A percentile compares a stretch with the other conserved stretches of the same genome.
Conservation (phyloP, 2,888 invertebrate species). For the Dryocosmus kuriphilus region DNA sequence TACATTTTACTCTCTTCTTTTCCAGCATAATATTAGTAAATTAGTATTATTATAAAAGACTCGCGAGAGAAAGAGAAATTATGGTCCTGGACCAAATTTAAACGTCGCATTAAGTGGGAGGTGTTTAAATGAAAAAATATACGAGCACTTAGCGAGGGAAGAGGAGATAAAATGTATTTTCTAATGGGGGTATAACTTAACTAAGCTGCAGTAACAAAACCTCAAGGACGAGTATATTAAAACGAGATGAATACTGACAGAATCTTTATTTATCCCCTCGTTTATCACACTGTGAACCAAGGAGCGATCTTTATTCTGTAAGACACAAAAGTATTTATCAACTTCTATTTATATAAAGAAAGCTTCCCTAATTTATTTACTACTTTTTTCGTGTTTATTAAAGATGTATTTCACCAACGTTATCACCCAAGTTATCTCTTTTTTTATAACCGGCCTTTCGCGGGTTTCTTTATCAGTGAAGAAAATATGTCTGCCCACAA, state of each 20-base stretch:
- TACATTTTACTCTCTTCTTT: background rate
- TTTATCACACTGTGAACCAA: background rate
- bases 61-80: background rate
- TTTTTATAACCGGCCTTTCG: background rate
- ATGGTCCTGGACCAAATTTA: slow-evolving; percentile 15
- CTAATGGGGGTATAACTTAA: slow-evolving; percentile 42
- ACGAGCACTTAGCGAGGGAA: slow-evolving; percentile 39
- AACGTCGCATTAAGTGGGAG: slow-evolving; percentile 18
- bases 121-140: slow-evolving; percentile 28
- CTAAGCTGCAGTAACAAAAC: slow-evolving; percentile 12
- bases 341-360: slow-evolving; percentile 36
- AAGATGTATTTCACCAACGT: slow-evolving; percentile 1
- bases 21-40: background rate
- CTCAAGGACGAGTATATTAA: slow-evolving; percentile 32
- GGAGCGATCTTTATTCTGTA: slow-evolving; percentile 13
- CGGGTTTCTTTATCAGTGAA: background rate
- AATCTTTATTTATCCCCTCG: slow-evolving; percentile 21
- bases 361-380: slow-evolving; percentile 14
- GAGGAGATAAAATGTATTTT: slow-evolving; percentile 46
- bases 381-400: slow-evolving; percentile 8
- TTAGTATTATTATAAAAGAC: background rate
- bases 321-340: background rate
- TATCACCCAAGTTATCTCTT: background rate
- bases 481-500: background rate
- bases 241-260: slow-evolving; percentile 27